phyloP scores from a whole-genome alignment of 1,140 invertebrate genomes.

The Neodiprion pinetum region DNA sequence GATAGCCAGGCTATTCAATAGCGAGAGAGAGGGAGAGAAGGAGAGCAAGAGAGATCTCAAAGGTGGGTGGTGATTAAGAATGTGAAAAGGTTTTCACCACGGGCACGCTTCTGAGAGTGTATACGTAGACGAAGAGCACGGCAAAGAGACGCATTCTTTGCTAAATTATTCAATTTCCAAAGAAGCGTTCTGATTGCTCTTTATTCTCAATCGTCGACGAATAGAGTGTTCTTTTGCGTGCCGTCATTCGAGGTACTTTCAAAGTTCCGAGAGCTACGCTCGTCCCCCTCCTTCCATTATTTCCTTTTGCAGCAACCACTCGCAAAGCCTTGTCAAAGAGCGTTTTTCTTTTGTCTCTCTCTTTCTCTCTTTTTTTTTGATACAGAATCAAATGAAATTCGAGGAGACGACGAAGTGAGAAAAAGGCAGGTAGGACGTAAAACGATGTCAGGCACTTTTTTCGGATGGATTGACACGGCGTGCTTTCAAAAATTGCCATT shows the following conservation, averaged over 20 bases:
- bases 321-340: not conserved
- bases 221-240: not conserved
- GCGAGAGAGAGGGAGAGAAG: not conserved
- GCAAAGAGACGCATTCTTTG: not conserved
- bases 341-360: not conserved
- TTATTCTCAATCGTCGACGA: not conserved
- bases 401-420: too few relatives aligned
- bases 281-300: too few relatives aligned
- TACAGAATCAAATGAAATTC: not conserved
- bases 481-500: not conserved
- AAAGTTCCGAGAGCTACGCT: too few relatives aligned
- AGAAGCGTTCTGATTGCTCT: not conserved
- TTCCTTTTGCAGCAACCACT: not conserved
- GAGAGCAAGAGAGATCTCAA: too few relatives aligned
- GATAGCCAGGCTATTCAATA: too few relatives aligned
- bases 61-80: not conserved
- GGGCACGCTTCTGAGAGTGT: not conserved
- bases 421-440: too few relatives aligned
- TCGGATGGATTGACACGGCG: not conserved
- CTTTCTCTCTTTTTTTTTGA: too few relatives aligned
- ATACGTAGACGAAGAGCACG: not conserved
- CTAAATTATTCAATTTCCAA: not conserved
- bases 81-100: not conserved
- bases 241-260: too few relatives aligned
- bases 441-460: not conserved